These are phyloP conservation scores for Linyphia triangularis DNA, from an alignment of 2,888 invertebrate genomes.

Conservation along the genomic window DNA sequence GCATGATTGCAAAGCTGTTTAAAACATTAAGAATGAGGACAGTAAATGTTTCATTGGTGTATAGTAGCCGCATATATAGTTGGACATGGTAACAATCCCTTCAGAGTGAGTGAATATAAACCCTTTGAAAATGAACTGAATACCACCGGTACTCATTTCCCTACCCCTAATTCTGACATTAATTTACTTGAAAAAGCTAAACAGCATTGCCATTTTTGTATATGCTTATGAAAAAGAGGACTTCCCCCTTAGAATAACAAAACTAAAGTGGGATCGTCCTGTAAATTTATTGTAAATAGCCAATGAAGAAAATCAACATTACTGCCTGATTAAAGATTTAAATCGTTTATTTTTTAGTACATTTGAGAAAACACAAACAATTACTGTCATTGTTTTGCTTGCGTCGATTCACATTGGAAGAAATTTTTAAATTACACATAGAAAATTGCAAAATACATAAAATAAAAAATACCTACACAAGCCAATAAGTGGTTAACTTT, in stretches of 20 bases:
- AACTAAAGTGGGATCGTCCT: neutral
- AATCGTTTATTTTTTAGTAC: neutral
- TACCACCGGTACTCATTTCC: neutral
- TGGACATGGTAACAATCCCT: neutral
- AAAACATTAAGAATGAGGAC: neutral
- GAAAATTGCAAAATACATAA: neutral
- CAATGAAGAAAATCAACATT: slow-evolving; percentile 17
- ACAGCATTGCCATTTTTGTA: slow-evolving; percentile 22
- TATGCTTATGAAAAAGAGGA: neutral
- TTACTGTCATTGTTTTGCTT: neutral
- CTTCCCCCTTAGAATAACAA: neutral
- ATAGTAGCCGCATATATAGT: neutral
- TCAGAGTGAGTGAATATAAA: neutral
- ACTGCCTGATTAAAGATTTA: slow-evolving; percentile 1
- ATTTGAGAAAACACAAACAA: neutral
- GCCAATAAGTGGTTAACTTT: too few relatives aligned
- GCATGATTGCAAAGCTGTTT: neutral
- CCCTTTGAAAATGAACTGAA: neutral
- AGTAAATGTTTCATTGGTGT: neutral
- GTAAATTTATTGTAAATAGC: slow-evolving; percentile 5
- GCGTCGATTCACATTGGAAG: too few relatives aligned
- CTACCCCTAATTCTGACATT: neutral
- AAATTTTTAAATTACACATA: neutral
- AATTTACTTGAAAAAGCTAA: neutral
- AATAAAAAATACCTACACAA: too few relatives aligned